Percentiles rank a stretch among this genome's conserved stretches.
phyloP scores from a whole-genome alignment of 2,113 vertebrate species.

The Colistium nudipinnis region DNA sequence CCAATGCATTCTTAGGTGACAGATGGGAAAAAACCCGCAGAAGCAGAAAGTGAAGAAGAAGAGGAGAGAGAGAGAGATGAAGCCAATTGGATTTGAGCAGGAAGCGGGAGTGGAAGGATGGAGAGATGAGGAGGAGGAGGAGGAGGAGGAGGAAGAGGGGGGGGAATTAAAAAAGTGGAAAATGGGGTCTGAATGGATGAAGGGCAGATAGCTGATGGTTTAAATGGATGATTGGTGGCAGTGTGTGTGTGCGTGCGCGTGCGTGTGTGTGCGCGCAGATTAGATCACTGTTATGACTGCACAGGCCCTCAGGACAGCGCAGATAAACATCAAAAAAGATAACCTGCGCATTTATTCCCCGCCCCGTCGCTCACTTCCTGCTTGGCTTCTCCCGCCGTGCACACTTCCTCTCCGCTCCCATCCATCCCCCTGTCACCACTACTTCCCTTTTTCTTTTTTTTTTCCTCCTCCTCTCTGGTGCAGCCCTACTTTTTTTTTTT shows the following conservation, averaged over 20 bases:
- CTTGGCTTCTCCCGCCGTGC: slow-evolving; percentile 27
- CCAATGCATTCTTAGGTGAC: too few species aligned
- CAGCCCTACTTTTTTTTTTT: slow-evolving; percentile 18
- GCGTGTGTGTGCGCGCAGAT: slow-evolving; percentile 57
- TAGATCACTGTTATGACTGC: slow-evolving; percentile 77
- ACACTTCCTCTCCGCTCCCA: slow-evolving; percentile 27
- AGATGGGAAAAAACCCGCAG: too few species aligned
- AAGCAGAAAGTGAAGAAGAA: slow-evolving; percentile 21
- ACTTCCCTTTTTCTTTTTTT: neutral
- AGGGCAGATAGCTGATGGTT: slow-evolving; percentile 59
- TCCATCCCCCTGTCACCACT: slow-evolving; percentile 16
- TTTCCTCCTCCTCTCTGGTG: neutral
- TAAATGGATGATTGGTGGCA: slow-evolving; percentile 73
- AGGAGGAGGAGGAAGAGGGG: neutral
- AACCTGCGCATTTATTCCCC: slow-evolving; percentile 70
- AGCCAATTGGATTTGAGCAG: slow-evolving; percentile 51
- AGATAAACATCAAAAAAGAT: slow-evolving; percentile 73
- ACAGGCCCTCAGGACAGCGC: slow-evolving; percentile 67
- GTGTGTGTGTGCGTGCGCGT: slow-evolving; percentile 31
- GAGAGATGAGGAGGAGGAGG: slow-evolving; percentile 44
- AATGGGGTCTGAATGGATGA: slow-evolving; percentile 64
- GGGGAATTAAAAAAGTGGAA: slow-evolving; percentile 63
- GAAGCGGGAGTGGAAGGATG: slow-evolving; percentile 34
- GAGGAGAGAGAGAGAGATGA: slow-evolving; percentile 5
- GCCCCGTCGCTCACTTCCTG: slow-evolving; percentile 62